These are phyloP conservation scores for Microchirus variegatus DNA, from an alignment of 2,797 vertebrate genomes.

Conservation along the genomic window DNA sequence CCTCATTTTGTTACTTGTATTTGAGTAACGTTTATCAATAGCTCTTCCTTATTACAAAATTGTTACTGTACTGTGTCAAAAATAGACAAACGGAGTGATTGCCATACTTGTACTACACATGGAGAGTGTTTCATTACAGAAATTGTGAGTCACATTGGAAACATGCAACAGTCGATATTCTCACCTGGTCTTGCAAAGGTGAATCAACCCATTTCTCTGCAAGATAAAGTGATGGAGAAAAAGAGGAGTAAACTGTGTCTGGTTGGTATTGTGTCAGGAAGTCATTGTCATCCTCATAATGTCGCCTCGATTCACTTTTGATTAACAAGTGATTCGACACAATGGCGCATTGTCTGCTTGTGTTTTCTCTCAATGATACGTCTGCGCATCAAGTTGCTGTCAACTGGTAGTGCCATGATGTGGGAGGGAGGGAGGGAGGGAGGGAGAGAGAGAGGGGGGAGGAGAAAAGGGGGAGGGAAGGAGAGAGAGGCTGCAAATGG, in stretches of 20 bases:
- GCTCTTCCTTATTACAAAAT: too few species aligned
- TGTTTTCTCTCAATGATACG: conserved; percentile 72
- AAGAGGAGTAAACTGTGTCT: conserved; percentile 14
- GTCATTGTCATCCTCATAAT: conserved; percentile 31
- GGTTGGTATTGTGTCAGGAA: conserved; percentile 30
- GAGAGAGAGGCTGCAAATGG: conserved; percentile 70
- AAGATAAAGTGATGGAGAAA: conserved; percentile 11
- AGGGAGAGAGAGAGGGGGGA: not conserved
- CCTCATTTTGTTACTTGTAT: too few species aligned
- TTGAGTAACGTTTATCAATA: too few species aligned
- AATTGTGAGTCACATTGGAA: conserved; percentile 5
- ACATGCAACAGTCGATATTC: conserved; percentile 3
- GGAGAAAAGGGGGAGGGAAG: conserved; percentile 10
- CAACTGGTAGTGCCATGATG: conserved; percentile 75
- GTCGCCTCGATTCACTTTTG: conserved; percentile 42
- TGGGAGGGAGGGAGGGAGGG: conserved; percentile 22
- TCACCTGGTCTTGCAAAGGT: conserved; percentile 26
- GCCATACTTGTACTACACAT: conserved; percentile 22
- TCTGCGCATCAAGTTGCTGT: conserved; percentile 76
- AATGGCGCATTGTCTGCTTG: conserved; percentile 48
- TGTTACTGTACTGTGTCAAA: not conserved
- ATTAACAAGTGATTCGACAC: conserved; percentile 45
- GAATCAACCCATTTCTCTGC: conserved; percentile 6
- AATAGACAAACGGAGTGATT: conserved; percentile 30
- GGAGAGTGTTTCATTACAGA: conserved; percentile 15